A percentile compares a stretch with the other conserved stretches of the same genome.
Conservation (phyloP, 92 coral and sea anemone genomes). For the Chrysogorgia sp. region DNA sequence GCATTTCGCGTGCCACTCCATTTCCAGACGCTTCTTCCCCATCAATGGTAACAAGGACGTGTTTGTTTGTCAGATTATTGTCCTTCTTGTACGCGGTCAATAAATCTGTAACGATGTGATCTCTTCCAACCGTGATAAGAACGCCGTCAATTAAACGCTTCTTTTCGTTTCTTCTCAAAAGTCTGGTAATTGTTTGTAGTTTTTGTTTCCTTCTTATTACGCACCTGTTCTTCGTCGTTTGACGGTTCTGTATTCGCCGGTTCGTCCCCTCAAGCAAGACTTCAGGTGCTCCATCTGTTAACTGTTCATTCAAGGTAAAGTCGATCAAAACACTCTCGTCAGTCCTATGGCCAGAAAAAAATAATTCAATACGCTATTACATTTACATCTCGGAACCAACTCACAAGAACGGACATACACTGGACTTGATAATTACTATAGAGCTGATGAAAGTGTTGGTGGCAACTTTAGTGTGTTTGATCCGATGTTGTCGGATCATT, state of each 20-base stretch:
- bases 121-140: conserved; percentile 37
- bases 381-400: too few species aligned
- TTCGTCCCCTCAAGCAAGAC: background rate
- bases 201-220: background rate
- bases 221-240: too few species aligned
- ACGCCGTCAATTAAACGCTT: conserved; percentile 43
- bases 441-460: too few species aligned
- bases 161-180: conserved; percentile 27
- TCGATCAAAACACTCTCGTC: background rate
- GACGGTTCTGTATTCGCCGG: too few species aligned
- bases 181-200: background rate
- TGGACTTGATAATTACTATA: too few species aligned
- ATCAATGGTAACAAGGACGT: conserved; percentile 41
- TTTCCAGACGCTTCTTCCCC: conserved; percentile 44
- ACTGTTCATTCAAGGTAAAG: background rate
- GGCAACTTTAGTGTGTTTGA: too few species aligned
- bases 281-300: background rate
- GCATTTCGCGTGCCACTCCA: conserved; percentile 60
- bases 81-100: conserved; percentile 47
- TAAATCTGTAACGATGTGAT: conserved; percentile 48
- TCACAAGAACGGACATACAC: too few species aligned
- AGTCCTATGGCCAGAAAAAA: background rate
- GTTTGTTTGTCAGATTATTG: conserved; percentile 25
- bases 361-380: too few species aligned
- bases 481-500: too few species aligned